phyloP scores from a whole-genome alignment of 2,888 invertebrate genomes.

The Cartodere bifasciata region DNA sequence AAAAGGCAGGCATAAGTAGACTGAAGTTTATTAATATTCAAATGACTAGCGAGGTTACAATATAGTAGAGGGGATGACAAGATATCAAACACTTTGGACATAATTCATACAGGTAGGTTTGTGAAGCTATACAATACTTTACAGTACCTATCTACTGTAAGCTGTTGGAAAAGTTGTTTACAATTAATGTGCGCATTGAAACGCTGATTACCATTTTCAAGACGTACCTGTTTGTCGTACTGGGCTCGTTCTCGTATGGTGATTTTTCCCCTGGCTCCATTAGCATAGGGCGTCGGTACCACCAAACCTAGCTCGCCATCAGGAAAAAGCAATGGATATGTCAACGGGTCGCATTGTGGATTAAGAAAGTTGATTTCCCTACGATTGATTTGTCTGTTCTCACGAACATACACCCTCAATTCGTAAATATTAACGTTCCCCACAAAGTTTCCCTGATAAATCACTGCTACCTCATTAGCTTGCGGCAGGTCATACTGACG shows the following conservation, averaged over 20 bases:
- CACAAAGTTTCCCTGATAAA: not conserved
- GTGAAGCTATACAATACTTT: too few relatives aligned
- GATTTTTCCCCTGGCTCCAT: not conserved
- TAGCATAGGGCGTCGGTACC: not conserved
- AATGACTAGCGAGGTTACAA: too few relatives aligned
- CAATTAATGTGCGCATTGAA: conserved; percentile 2
- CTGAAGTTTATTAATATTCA: too few relatives aligned
- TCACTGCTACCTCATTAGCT: conserved; percentile 1
- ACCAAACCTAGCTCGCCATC: conserved; percentile 12
- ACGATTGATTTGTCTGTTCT: not conserved
- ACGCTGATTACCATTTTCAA: not conserved
- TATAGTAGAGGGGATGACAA: too few relatives aligned
- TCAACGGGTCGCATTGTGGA: conserved; percentile 10
- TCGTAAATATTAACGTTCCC: not conserved
- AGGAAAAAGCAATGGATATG: conserved; percentile 14
- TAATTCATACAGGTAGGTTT: too few relatives aligned
- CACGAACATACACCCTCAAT: not conserved
- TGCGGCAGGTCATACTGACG: not conserved
- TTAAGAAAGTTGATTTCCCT: conserved; percentile 6
- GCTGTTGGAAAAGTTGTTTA: conserved; percentile 10
- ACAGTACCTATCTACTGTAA: conserved; percentile 7
- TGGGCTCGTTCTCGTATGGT: conserved; percentile 4
- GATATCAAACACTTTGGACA: too few relatives aligned
- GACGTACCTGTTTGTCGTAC: conserved; percentile 5
- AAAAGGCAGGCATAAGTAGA: too few relatives aligned